These are phyloP conservation scores for Octomys mimax DNA, from an alignment of 2,797 vertebrate species.

Conservation along the genomic window DNA sequence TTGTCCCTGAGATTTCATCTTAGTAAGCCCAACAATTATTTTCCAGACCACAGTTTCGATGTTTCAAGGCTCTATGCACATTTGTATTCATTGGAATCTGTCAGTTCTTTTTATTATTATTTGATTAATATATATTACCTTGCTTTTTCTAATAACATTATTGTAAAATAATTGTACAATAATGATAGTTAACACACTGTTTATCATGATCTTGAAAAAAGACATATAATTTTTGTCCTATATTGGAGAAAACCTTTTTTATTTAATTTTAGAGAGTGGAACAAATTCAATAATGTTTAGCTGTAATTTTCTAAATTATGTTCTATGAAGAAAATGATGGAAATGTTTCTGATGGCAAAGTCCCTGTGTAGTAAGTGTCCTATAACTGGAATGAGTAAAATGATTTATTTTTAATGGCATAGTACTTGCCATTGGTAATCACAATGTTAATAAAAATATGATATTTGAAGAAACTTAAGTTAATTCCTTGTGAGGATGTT, in stretches of 20 bases:
- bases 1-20: conserved; percentile 1
- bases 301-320: neutral
- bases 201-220: too few relatives aligned
- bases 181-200: too few relatives aligned
- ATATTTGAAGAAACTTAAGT: neutral
- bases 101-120: conserved; percentile 17
- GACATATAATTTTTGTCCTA: too few relatives aligned
- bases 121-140: neutral
- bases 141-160: neutral
- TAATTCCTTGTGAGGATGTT: too few relatives aligned
- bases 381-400: neutral
- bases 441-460: neutral
- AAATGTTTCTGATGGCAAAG: neutral
- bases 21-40: neutral
- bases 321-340: neutral
- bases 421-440: neutral
- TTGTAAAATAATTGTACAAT: too few relatives aligned
- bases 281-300: too few relatives aligned
- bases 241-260: too few relatives aligned
- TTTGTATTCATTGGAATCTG: neutral
- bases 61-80: neutral
- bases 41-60: neutral
- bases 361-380: neutral
- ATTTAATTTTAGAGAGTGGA: too few relatives aligned
- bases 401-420: neutral